Conservation (phyloP, 2,113 vertebrate species). For the Psettodes erumei region DNA sequence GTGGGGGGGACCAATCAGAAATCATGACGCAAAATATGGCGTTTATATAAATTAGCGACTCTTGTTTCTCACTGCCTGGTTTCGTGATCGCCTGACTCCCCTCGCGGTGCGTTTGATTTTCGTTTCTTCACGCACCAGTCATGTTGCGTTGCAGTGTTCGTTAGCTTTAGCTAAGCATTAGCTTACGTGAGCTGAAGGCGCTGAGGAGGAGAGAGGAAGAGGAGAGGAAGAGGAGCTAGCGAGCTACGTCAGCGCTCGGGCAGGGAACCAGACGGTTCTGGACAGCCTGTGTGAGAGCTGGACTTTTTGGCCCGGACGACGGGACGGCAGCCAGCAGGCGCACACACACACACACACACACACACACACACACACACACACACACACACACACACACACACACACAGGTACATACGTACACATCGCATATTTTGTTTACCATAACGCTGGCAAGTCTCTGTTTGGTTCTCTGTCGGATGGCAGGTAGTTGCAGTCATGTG, state of each 20-base stretch:
- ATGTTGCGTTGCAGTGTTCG: too few relatives aligned
- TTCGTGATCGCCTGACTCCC: too few relatives aligned
- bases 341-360: conserved; percentile 29
- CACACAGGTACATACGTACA: conserved; percentile 18
- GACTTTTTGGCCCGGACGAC: conserved; percentile 42
- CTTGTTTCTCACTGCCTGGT: too few relatives aligned
- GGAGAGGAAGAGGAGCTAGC: conserved; percentile 30
- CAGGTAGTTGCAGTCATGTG: conserved; percentile 56
- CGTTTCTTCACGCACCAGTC: background rate
- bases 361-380: conserved; percentile 4
- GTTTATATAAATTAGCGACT: too few relatives aligned
- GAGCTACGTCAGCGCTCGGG: conserved; percentile 56
- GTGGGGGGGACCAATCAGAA: too few relatives aligned
- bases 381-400: background rate
- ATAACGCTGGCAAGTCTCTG: conserved; percentile 29
- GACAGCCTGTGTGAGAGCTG: conserved; percentile 34
- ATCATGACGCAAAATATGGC: too few relatives aligned
- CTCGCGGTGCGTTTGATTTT: background rate
- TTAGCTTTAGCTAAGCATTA: too few relatives aligned
- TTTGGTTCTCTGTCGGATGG: conserved; percentile 27
- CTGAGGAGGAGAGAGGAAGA: background rate
- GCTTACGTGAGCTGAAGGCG: too few relatives aligned
- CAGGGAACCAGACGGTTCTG: conserved; percentile 45
- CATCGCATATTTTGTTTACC: conserved; percentile 43
- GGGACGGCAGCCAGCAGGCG: conserved; percentile 46